phyloP scores from a whole-genome alignment of 2,113 vertebrate species.

The Limnothrissa miodon region DNA sequence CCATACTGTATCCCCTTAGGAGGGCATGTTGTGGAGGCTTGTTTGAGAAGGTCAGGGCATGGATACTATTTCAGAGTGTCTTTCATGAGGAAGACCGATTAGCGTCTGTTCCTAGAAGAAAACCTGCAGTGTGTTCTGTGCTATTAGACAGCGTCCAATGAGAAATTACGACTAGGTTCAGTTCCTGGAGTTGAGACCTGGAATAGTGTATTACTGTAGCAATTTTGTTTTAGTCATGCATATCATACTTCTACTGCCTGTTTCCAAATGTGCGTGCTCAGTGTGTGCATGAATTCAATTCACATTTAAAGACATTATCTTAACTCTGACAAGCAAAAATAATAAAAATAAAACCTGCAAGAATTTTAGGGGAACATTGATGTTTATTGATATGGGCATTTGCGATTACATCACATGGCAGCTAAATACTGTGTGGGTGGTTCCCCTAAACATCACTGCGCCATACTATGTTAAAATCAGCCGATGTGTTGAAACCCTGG shows the following conservation, averaged over 20 bases:
- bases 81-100: not conserved
- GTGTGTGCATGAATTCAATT: not conserved
- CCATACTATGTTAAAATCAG: not conserved
- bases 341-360: no score
- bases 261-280: not conserved
- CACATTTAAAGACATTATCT: not conserved
- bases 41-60: conserved; percentile 6
- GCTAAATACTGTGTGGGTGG: not conserved
- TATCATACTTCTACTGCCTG: not conserved
- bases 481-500: conserved; percentile 3
- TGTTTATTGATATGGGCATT: not conserved
- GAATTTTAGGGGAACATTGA: no score
- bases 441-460: not conserved
- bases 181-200: not conserved
- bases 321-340: no score
- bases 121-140: not conserved
- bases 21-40: not conserved
- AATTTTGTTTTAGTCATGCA: not conserved
- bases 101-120: not conserved
- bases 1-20: not conserved
- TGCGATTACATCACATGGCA: not conserved
- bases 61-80: not conserved
- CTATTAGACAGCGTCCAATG: not conserved
- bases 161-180: not conserved
- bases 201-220: not conserved